phyloP scores from a whole-genome alignment of 1,140 invertebrate species.

The Bombyx mandarina region DNA sequence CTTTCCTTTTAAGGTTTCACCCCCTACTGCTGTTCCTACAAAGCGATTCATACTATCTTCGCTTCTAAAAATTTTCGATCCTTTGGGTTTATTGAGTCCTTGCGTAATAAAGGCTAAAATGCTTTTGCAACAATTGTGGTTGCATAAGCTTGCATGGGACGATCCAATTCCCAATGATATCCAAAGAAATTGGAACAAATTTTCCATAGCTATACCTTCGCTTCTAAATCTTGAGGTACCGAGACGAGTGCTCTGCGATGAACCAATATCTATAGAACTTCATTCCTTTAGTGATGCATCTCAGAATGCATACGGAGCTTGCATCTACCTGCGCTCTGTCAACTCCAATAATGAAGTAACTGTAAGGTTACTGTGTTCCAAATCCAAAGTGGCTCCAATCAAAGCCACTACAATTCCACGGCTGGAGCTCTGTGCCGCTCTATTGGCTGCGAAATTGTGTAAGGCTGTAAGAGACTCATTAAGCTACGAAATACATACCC shows the following conservation, averaged over 20 bases:
- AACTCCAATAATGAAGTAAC: conserved; percentile 2
- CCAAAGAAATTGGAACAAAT: conserved; percentile 9
- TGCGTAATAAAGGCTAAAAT: conserved; percentile 17
- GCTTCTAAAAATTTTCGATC: conserved; percentile 19
- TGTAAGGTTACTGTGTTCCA: conserved; percentile 13
- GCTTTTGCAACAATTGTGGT: conserved; percentile 13
- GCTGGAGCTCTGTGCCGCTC: conserved; percentile 15
- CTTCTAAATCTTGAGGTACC: conserved; percentile 15
- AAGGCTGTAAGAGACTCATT: conserved; percentile 13
- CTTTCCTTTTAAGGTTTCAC: conserved; percentile 9
- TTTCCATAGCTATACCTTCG: conserved; percentile 9
- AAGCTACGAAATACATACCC: conserved; percentile 4
- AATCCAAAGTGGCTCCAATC: conserved; percentile 6
- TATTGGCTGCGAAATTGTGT: conserved; percentile 15
- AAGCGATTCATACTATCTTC: conserved; percentile 14
- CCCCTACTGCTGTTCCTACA: conserved; percentile 5
- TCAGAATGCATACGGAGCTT: conserved; percentile 18
- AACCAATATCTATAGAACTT: conserved; percentile 7
- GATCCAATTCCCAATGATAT: conserved; percentile 7
- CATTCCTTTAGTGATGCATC: conserved; percentile 19
- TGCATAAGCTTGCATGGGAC: conserved; percentile 13
- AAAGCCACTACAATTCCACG: conserved; percentile 4
- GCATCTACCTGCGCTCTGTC: conserved; percentile 15
- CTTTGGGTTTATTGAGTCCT: conserved; percentile 15
- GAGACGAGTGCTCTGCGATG: conserved; percentile 9